Conservation (phyloP, 2,888 invertebrate genomes). For the Diaprepes abbreviatus region DNA sequence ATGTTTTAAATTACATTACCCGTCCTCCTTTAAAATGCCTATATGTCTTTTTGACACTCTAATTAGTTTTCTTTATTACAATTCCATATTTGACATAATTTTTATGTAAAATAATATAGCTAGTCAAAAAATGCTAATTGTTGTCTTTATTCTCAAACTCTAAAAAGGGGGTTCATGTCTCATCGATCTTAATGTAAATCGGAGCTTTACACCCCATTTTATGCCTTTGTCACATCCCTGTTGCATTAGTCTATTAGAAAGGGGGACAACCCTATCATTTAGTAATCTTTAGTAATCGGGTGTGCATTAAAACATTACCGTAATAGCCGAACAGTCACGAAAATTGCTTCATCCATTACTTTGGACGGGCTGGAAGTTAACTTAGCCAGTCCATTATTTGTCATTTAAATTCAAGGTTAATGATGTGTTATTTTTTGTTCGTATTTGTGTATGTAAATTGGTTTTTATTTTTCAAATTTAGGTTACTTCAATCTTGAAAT, state of each 20-base stretch:
- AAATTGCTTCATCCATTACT: constrained; percentile 54
- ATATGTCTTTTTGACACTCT: too few relatives aligned
- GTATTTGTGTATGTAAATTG: too few relatives aligned
- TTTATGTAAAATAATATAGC: too few relatives aligned
- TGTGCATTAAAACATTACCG: constrained; percentile 65
- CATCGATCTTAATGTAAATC: constrained; percentile 52
- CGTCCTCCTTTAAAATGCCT: too few relatives aligned
- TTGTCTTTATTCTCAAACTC: background rate
- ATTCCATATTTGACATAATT: too few relatives aligned
- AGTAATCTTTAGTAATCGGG: constrained; percentile 64
- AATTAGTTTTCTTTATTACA: too few relatives aligned
- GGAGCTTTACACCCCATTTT: constrained; percentile 60
- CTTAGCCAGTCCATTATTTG: constrained; percentile 27
- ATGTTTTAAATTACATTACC: too few relatives aligned
- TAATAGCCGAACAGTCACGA: constrained; percentile 60
- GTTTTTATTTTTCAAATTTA: too few relatives aligned
- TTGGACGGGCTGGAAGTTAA: constrained; percentile 33
- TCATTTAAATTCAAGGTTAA: constrained; percentile 30
- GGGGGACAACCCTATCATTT: constrained; percentile 64
- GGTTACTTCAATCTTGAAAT: too few relatives aligned
- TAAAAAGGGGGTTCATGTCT: constrained; percentile 40
- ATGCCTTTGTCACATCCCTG: constrained; percentile 58
- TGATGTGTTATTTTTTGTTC: constrained; percentile 6
- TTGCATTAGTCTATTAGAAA: constrained; percentile 62
- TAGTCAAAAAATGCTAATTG: background rate